Conservation (phyloP, 2,797 vertebrate genomes). For the Anolis apletophallus region DNA sequence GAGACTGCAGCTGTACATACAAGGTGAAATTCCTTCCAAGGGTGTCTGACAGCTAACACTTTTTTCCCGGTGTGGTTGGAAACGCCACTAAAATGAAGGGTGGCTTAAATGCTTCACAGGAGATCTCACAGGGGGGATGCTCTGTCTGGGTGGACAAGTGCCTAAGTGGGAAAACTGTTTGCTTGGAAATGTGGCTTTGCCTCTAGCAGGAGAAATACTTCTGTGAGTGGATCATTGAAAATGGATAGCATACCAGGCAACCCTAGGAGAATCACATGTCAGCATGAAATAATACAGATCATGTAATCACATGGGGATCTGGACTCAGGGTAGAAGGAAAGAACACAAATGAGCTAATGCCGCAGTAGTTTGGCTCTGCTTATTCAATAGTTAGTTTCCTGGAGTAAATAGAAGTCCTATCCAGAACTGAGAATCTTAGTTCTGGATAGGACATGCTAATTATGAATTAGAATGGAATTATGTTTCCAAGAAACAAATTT, state of each 20-base stretch:
- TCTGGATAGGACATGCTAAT: not conserved
- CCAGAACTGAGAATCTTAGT: not conserved
- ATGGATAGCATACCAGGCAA: not conserved
- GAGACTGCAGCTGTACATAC: no score
- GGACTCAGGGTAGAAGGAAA: not conserved
- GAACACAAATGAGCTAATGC: not conserved
- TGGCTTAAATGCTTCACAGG: no score
- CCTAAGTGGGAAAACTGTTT: no score
- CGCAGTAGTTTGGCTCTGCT: not conserved
- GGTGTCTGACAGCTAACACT: no score
- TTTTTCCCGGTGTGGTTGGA: no score
- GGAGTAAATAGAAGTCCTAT: not conserved
- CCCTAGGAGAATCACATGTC: not conserved
- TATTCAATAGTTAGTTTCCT: not conserved
- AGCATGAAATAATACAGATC: not conserved
- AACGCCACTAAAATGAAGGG: no score
- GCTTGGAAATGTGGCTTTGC: no score
- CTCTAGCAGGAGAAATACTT: not conserved
- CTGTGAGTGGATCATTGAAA: not conserved
- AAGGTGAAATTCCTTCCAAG: no score
- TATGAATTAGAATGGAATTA: not conserved
- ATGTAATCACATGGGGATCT: not conserved
- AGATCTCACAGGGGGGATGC: no score
- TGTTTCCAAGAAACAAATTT: not conserved
- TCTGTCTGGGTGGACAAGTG: no score